These are phyloP conservation scores for Melipona bicolor DNA, from an alignment of 2,888 invertebrate genomes.

Conservation along the genomic window DNA sequence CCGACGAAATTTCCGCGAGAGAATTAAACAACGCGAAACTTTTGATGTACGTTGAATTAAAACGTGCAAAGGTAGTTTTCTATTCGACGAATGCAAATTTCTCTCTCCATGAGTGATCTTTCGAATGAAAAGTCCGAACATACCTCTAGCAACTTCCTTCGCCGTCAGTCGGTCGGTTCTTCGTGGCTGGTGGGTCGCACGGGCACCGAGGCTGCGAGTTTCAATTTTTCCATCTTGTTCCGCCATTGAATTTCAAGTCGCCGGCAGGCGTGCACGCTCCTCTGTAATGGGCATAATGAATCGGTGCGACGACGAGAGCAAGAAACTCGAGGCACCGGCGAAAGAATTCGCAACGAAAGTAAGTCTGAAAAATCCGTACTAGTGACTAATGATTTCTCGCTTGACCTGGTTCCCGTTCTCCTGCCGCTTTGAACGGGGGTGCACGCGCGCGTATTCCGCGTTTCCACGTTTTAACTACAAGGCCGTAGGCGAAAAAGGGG, in stretches of 20 bases:
- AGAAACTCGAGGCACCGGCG: neutral
- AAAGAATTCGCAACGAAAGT: slow-evolving; percentile 39
- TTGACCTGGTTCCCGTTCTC: slow-evolving; percentile 59
- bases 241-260: slow-evolving; percentile 9
- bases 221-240: slow-evolving; percentile 7
- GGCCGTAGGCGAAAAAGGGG: slow-evolving; percentile 24
- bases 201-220: neutral
- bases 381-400: slow-evolving; percentile 67
- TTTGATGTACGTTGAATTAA: too few species aligned
- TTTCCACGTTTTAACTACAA: slow-evolving; percentile 45
- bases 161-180: neutral
- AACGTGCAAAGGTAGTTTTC: too few species aligned
- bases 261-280: neutral
- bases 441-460: slow-evolving; percentile 24
- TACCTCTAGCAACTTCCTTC: too few species aligned
- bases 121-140: neutral
- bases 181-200: neutral
- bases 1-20: too few species aligned
- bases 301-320: slow-evolving; percentile 20
- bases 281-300: slow-evolving; percentile 36
- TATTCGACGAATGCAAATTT: neutral
- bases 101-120: neutral
- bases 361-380: slow-evolving; percentile 47
- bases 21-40: too few species aligned
- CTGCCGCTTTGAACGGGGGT: slow-evolving; percentile 3